Base-by-base conservation (phyloP, 2,888 invertebrate genomes). In the Rhagonycha lutea region DNA sequence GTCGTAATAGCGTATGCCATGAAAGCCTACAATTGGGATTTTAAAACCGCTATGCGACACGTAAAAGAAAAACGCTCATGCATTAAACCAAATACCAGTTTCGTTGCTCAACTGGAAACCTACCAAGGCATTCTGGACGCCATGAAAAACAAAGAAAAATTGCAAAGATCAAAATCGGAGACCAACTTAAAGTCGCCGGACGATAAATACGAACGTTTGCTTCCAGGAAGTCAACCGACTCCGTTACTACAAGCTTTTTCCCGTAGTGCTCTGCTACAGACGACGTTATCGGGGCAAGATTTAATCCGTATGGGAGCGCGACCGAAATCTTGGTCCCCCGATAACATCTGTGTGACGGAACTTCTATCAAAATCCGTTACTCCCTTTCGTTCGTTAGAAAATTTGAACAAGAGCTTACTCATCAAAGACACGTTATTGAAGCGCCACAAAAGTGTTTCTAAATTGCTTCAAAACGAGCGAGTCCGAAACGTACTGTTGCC, bases 1-100 rank as follows among this genome's bases (percentile, higher is more conserved):
- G 98, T 98, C 26, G 99, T 98, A 26, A 97, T 98, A 84, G 98
- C 98, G 0, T 98, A 97, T 89, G 96, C 97, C 24, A 99, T 99
- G 99, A 99, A 99, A 89, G 97, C 97, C 18, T 95, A 95, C 88
- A 95, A 96, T 86, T 97, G 97, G 97, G 94, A 96, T 84, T 94
- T 98, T 84, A 92, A 95, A 78, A 93, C 95, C 83, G 97, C 99
- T 1, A 90, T 96, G 83, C 92, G 94, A 78, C 95, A 96, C 88
- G 98, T 99, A 0, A 97, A 96, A 88, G 92, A 94, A 77, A 95
- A 96, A 85, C 91, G 99, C 26, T 95, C 91, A 85, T 98, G 98
- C 88, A 96, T 99, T 81, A 97, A 98, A 86, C 99, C 99, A 10
- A 99, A 99, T 89, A 94, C 93, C 70, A 98, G 96, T 85, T 99